phyloP scores from a whole-genome alignment of 1,140 invertebrate species.

The Drosophila guanche region DNA sequence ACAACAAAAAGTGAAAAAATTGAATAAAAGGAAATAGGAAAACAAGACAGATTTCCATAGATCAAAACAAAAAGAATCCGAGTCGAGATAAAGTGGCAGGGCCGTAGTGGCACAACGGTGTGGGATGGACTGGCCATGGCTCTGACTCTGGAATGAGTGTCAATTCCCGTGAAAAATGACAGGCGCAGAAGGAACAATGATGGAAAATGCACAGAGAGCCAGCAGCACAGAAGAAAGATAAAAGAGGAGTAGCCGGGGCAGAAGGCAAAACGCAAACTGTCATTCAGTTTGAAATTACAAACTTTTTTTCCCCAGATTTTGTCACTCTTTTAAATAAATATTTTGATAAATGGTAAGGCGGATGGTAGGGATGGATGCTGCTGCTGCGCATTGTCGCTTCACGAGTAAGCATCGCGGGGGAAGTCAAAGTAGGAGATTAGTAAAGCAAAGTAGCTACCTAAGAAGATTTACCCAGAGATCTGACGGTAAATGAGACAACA shows the following conservation, averaged over 20 bases:
- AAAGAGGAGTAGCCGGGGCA: constrained; percentile 32
- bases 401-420: background rate
- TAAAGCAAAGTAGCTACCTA: constrained; percentile 17
- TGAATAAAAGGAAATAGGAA: constrained; percentile 11
- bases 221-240: constrained; percentile 24
- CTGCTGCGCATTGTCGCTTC: background rate
- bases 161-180: constrained; percentile 77
- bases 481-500: constrained; percentile 1
- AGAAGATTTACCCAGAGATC: background rate
- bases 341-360: constrained; percentile 48
- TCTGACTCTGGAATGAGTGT: constrained; percentile 47
- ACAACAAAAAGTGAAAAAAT: constrained; percentile 35
- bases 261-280: constrained; percentile 76
- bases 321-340: constrained; percentile 46
- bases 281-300: constrained; percentile 75
- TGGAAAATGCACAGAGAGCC: constrained; percentile 59
- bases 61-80: constrained; percentile 48
- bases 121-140: constrained; percentile 6
- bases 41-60: constrained; percentile 59
- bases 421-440: constrained; percentile 37
- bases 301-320: constrained; percentile 20
- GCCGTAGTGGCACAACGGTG: no score
- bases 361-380: no score
- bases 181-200: constrained; percentile 40
- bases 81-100: constrained; percentile 45